Conservation (phyloP, 2,113 vertebrate species). For the Prunella fulvescens region DNA sequence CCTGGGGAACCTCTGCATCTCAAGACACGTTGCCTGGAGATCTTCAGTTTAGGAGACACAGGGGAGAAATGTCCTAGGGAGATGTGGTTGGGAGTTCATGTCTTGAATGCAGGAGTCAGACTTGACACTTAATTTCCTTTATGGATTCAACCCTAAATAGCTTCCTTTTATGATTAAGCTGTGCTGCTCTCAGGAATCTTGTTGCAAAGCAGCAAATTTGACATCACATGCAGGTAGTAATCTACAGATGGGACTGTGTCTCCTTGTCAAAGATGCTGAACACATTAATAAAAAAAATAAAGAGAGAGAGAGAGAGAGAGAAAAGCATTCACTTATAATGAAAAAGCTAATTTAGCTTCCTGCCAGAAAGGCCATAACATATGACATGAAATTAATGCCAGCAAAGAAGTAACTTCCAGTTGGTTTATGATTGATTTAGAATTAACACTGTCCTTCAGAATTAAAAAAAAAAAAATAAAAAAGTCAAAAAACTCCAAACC, state of each 20-base stretch:
- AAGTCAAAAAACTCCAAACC: accelerated
- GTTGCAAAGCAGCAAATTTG: not conserved
- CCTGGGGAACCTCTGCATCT: not conserved
- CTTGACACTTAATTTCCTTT: not conserved
- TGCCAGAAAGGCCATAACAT: not conserved
- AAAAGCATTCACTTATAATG: not conserved
- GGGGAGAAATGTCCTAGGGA: not conserved
- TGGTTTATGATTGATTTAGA: not conserved
- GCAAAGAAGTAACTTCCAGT: not conserved
- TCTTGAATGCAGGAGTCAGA: not conserved
- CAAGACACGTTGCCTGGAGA: accelerated
- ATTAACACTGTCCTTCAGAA: not conserved
- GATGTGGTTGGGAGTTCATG: not conserved
- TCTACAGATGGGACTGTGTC: not conserved
- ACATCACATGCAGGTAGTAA: not conserved
- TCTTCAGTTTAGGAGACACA: not conserved
- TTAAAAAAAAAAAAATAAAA: too few relatives aligned
- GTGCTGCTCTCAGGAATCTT: not conserved
- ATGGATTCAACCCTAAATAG: not conserved
- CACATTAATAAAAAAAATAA: not conserved
- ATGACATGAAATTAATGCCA: not conserved
- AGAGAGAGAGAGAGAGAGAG: accelerated
- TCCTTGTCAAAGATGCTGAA: not conserved
- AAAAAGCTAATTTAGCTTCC: slow-evolving; percentile 9
- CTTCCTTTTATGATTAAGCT: not conserved